Base-by-base conservation (phyloP, 1,140 invertebrate genomes). In the Linepithema humile region DNA sequence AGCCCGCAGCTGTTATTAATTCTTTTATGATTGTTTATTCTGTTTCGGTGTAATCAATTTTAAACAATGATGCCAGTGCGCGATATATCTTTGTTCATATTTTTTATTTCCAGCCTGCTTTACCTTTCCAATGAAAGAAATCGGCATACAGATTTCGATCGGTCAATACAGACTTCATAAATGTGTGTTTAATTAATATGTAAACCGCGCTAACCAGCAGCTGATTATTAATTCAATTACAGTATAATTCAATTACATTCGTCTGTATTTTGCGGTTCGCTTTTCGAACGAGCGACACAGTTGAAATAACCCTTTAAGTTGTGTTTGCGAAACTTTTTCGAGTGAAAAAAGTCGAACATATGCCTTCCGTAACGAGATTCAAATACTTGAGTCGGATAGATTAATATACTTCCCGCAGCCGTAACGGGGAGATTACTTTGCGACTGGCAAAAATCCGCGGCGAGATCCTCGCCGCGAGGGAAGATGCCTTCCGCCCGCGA, bases 141-240 rank as follows among this genome's bases (percentile, higher is more conserved):
- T 53, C 23, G 23, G 9, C 17, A 35, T 20, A 55, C 7, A 55
- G n/a, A n/a, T n/a, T n/a, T n/a, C n/a, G n/a, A n/a, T 17, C 32
- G 57, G 17, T 40, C 17, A 69, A 69, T 15, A 40, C 10, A n/a
- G n/a, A 40, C 23, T 29, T 10, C n/a, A 55, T 38, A 70, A 69
- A 57, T 43, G 32, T 9, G 3, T 29, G 12, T 15, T 70, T 23
- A 40, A 55, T 67, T 53, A 38, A 55, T 55, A 80, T 4, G 64
- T 32, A 69, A 80, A 40, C 10, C 23, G 5, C 20, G 15, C 2
- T 53, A 50, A 69, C 45, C 15, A 55, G 23, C 35, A 69, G 17
- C n/a, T 7, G 15, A 29, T 70, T 80, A 40, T 35, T 70, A 57
- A 55, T 80, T 80, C 17, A 15, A 26, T 77, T 32, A 23, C 12